Conservation (phyloP, 2,888 invertebrate genomes). For the Antheraea yamamai region DNA sequence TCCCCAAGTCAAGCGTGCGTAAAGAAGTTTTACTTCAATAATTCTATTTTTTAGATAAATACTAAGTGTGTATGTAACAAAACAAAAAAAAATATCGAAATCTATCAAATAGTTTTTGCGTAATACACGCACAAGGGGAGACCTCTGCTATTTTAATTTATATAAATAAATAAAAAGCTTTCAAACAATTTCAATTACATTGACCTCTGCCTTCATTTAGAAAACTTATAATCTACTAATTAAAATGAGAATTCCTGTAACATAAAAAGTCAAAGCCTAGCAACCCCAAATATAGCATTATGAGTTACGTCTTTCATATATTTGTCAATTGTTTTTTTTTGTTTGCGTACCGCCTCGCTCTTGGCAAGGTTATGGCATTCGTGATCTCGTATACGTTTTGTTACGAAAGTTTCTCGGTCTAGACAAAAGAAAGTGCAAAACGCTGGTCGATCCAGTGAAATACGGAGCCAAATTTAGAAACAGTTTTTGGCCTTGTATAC, state of each 20-base stretch:
- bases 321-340: constrained; percentile 33
- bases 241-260: neutral
- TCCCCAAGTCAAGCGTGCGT: no score
- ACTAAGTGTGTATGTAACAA: no score
- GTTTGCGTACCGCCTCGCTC: constrained; percentile 7
- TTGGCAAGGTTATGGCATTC: constrained; percentile 24
- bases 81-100: no score
- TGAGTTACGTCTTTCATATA: constrained; percentile 54
- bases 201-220: no score
- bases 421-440: constrained; percentile 25
- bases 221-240: neutral
- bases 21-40: no score
- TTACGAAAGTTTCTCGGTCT: constrained; percentile 22
- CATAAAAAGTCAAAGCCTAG: neutral
- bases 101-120: no score
- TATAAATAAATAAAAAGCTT: no score
- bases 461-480: constrained; percentile 18
- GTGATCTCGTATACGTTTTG: constrained; percentile 16
- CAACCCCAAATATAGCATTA: constrained; percentile 29
- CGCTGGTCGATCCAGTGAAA: constrained; percentile 18
- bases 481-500: neutral
- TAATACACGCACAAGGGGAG: no score
- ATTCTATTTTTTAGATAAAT: no score
- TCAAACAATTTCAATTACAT: no score
- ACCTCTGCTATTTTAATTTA: no score